A percentile compares a stretch with the other conserved stretches of the same genome.
Conservation (phyloP, 2,797 vertebrate genomes). For the Mareca penelope region DNA sequence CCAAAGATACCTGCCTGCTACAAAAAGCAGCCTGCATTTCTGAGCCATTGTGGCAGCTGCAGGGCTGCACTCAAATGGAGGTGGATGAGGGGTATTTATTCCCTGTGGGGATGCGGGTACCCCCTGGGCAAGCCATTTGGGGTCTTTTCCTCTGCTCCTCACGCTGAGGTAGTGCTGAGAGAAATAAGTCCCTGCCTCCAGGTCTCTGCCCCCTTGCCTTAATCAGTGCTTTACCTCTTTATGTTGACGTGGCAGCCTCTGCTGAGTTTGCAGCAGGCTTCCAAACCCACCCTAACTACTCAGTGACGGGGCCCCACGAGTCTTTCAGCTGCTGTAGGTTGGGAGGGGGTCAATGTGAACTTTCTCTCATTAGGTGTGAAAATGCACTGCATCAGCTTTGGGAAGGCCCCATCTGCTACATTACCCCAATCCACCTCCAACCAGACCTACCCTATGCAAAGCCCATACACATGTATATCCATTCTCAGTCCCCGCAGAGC, state of each 20-base stretch:
- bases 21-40: background rate
- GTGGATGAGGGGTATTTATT: background rate
- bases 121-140: background rate
- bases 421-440: background rate
- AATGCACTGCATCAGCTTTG: background rate
- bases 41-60: background rate
- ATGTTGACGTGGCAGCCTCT: background rate
- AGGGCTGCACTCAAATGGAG: background rate
- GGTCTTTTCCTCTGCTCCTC: background rate
- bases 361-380: background rate
- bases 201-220: background rate
- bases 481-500: background rate
- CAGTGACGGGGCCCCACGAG: fast-evolving
- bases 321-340: background rate
- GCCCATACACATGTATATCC: background rate
- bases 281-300: background rate
- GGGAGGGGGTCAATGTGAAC: background rate
- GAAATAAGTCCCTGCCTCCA: background rate
- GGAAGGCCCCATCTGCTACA: background rate
- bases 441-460: background rate
- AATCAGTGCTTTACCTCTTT: background rate
- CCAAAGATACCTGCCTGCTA: slow-evolving; percentile 20
- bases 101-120: slow-evolving; percentile 10
- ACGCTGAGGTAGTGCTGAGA: background rate
- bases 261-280: background rate